These are phyloP conservation scores for Steatocranus sp. DNA, from an alignment of 2,797 vertebrate genomes.

Conservation along the genomic window DNA sequence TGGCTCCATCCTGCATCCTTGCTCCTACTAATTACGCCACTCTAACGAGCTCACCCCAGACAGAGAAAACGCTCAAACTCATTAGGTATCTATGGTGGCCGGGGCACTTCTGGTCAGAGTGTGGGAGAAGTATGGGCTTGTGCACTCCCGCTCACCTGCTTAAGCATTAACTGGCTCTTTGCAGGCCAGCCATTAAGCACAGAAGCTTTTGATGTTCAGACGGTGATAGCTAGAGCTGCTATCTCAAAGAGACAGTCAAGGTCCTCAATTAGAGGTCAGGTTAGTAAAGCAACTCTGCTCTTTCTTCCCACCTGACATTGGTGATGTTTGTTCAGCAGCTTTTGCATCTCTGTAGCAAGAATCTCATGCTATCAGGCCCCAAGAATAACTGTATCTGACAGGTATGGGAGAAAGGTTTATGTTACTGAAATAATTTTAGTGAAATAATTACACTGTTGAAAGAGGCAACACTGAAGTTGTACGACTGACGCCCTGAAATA, in stretches of 20 bases:
- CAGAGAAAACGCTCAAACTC: slow-evolving; percentile 18
- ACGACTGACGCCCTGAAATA: background rate
- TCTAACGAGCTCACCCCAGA: slow-evolving; percentile 5
- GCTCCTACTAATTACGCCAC: slow-evolving; percentile 18
- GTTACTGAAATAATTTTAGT: background rate
- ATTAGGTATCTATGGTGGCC: slow-evolving; percentile 1
- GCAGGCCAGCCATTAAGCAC: slow-evolving; percentile 36
- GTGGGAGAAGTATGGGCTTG: slow-evolving; percentile 37
- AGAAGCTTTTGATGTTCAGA: slow-evolving; percentile 56
- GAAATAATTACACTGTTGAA: background rate
- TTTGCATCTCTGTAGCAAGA: background rate
- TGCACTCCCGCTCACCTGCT: slow-evolving; percentile 59
- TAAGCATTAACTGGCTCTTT: slow-evolving; percentile 60
- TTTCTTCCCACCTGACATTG: background rate
- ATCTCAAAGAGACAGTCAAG: background rate
- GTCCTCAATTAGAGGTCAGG: slow-evolving; percentile 4
- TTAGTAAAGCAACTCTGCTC: background rate
- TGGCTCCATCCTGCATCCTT: background rate
- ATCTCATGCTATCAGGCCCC: background rate
- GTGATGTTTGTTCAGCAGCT: background rate
- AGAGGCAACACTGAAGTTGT: background rate
- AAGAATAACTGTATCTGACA: background rate
- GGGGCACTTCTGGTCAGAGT: slow-evolving; percentile 23
- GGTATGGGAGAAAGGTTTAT: background rate
- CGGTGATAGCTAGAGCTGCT: background rate